phyloP scores from a whole-genome alignment of 2,113 vertebrate species.

The Sardina pilchardus region DNA sequence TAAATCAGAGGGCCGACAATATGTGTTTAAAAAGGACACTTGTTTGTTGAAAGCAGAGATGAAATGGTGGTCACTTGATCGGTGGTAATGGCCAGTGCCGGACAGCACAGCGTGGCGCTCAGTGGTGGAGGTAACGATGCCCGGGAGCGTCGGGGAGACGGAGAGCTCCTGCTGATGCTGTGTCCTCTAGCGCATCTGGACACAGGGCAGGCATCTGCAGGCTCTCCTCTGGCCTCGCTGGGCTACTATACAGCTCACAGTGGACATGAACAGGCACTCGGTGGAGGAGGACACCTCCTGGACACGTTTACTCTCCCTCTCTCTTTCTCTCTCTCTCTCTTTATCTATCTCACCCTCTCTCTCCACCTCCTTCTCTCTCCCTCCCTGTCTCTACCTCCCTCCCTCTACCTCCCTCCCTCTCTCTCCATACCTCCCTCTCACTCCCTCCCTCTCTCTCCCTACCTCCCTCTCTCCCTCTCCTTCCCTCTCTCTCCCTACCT shows the following conservation, averaged over 20 bases:
- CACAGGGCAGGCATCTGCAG: slow-evolving; percentile 32
- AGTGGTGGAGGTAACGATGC: neutral
- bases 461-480: too few species aligned
- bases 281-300: slow-evolving; percentile 59
- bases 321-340: neutral
- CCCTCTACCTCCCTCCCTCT: too few species aligned
- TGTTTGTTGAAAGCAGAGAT: neutral
- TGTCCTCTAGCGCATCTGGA: neutral
- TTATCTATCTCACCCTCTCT: too few species aligned
- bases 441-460: too few species aligned
- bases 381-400: too few species aligned
- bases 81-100: neutral
- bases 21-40: neutral
- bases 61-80: neutral
- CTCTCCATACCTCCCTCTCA: neutral
- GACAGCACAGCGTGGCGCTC: neutral
- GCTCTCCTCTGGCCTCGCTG: slow-evolving; percentile 32
- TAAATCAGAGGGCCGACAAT: neutral
- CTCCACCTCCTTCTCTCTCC: too few species aligned
- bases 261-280: slow-evolving; percentile 65
- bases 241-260: slow-evolving; percentile 60
- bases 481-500: too few species aligned
- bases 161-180: neutral
- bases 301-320: neutral
- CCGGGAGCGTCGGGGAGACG: too few species aligned